Percentiles rank a stretch among this genome's conserved stretches.
Evolutionary conservation across 2,888 invertebrate species (phyloP).

Genomic region (Amphiduros pacificus): DNA sequence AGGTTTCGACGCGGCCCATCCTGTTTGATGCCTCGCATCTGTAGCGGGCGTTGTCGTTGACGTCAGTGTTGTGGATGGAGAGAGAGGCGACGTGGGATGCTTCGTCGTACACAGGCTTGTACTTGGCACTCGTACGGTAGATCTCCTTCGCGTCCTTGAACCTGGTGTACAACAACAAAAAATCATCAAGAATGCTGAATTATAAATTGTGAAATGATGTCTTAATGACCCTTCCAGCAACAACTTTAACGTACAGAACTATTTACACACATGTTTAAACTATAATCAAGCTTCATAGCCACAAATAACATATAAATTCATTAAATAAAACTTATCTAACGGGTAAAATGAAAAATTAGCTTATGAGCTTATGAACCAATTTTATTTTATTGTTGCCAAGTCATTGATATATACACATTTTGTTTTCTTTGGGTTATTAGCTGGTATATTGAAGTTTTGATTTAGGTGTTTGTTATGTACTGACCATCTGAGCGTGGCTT

Average conservation of each 20-base stretch:
- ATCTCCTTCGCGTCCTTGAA: conserved; percentile 43
- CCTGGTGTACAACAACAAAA: conserved; percentile 32
- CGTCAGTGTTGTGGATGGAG: conserved; percentile 68
- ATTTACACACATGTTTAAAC: not conserved
- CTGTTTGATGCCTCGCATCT: conserved; percentile 34
- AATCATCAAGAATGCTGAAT: too few relatives aligned
- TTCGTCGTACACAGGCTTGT: conserved; percentile 24
- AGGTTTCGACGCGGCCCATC: conserved; percentile 31
- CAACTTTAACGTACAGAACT: too few relatives aligned
- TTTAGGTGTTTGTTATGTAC: too few relatives aligned
- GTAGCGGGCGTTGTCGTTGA: conserved; percentile 40
- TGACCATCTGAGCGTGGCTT: conserved; percentile 60
- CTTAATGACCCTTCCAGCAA: too few relatives aligned
- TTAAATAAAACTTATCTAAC: too few relatives aligned
- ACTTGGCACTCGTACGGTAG: conserved; percentile 21
- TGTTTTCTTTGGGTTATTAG: too few relatives aligned
- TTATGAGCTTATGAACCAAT: too few relatives aligned
- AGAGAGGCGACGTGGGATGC: conserved; percentile 64
- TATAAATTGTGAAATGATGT: too few relatives aligned
- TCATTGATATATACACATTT: too few relatives aligned
- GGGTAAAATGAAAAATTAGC: too few relatives aligned
- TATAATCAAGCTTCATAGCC: not conserved
- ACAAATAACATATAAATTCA: not conserved
- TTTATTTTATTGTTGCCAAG: too few relatives aligned
- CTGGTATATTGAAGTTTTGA: too few relatives aligned